phyloP scores from a whole-genome alignment of 2,797 vertebrate species.

The Martes flavigula region DNA sequence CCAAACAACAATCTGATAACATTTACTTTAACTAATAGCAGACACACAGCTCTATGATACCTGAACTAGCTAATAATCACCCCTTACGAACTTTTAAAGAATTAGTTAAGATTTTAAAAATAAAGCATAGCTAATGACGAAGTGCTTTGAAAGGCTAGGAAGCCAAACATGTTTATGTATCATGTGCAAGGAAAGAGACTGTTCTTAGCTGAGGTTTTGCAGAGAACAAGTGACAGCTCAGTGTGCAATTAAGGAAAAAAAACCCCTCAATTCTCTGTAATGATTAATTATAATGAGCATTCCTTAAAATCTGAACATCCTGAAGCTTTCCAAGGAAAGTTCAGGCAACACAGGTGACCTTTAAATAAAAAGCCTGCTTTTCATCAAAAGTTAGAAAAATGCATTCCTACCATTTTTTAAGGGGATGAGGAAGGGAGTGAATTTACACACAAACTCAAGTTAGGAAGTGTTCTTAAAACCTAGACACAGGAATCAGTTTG shows the following conservation, averaged over 20 bases:
- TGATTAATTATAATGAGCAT: conserved; percentile 67
- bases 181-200: conserved; percentile 61
- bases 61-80: conserved; percentile 44
- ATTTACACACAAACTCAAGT: conserved; percentile 56
- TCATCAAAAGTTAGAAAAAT: conserved; percentile 59
- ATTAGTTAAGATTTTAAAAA: conserved; percentile 67
- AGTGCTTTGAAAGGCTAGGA: conserved; percentile 55
- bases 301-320: conserved; percentile 51
- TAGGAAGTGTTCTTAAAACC: background rate
- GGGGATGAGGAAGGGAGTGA: background rate
- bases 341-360: conserved; percentile 67
- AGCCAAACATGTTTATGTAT: conserved; percentile 60
- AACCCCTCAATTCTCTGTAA: conserved; percentile 11
- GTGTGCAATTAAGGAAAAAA: conserved; percentile 44
- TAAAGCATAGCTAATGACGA: conserved; percentile 53
- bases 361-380: conserved; percentile 69
- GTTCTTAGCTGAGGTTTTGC: conserved; percentile 36
- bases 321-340: conserved; percentile 61
- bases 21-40: conserved; percentile 63
- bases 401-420: conserved; percentile 17
- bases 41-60: conserved; percentile 10
- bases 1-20: conserved; percentile 55
- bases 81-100: conserved; percentile 46
- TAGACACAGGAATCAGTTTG: conserved; percentile 43
- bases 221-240: conserved; percentile 49